These are phyloP conservation scores for Nibea albiflora DNA, from an alignment of 2,113 vertebrate species.

Conservation along the genomic window DNA sequence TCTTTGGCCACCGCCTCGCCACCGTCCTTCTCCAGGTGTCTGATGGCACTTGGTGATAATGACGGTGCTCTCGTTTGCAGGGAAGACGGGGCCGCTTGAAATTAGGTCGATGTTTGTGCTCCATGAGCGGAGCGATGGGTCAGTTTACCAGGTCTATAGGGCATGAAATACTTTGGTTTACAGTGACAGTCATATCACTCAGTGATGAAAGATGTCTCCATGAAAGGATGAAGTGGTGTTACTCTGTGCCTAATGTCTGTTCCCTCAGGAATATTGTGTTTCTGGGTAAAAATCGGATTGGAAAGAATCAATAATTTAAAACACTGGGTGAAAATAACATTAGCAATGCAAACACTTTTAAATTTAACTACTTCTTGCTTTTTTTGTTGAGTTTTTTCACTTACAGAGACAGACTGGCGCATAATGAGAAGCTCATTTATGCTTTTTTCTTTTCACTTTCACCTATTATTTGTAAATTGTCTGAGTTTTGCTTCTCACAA, in stretches of 20 bases:
- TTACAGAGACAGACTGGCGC: background rate
- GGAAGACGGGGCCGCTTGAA: constrained; percentile 54
- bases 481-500: constrained; percentile 5
- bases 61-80: constrained; percentile 74
- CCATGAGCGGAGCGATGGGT: constrained; percentile 66
- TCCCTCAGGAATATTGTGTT: background rate
- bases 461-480: constrained; percentile 6
- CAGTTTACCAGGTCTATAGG: constrained; percentile 74
- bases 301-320: constrained; percentile 14
- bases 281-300: background rate
- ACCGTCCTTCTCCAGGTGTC: constrained; percentile 74
- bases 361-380: background rate
- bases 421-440: constrained; percentile 21
- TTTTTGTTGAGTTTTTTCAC: background rate
- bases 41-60: constrained; percentile 86
- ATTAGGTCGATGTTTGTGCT: constrained; percentile 76
- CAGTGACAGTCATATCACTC: constrained; percentile 50
- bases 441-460: constrained; percentile 2
- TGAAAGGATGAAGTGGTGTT: background rate
- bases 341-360: constrained; percentile 12
- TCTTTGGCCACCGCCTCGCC: constrained; percentile 60
- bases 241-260: background rate
- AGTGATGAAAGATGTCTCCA: constrained; percentile 11
- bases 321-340: background rate
- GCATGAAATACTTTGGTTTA: constrained; percentile 70